Evolutionary conservation across 2,113 vertebrate species (phyloP).

Genomic region (Lophura nycthemera): DNA sequence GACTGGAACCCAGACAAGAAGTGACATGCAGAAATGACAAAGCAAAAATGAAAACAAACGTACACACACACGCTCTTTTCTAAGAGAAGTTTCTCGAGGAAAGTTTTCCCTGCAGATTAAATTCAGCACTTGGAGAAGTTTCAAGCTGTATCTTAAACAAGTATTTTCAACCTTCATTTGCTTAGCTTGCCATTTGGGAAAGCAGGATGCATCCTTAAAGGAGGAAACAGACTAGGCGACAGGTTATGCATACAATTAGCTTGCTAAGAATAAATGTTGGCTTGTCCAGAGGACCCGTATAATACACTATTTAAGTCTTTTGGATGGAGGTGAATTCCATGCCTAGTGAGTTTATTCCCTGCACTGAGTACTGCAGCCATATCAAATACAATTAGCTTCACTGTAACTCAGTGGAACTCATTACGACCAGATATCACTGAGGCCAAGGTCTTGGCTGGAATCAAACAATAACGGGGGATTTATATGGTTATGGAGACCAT

Average conservation of each 20-base stretch:
- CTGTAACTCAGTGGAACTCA: not conserved
- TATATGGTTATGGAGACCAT: constrained; percentile 1
- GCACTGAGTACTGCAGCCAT: not conserved
- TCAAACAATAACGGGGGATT: not conserved
- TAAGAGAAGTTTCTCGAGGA: not conserved
- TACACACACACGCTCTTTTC: not conserved
- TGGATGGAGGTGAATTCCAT: not conserved
- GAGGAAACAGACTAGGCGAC: not conserved
- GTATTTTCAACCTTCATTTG: not conserved
- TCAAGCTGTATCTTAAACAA: not conserved
- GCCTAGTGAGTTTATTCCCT: not conserved
- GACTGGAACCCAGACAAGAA: not conserved
- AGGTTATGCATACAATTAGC: not conserved
- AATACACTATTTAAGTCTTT: not conserved
- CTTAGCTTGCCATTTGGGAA: not conserved
- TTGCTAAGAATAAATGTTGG: not conserved
- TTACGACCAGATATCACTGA: not conserved
- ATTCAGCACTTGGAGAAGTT: not conserved
- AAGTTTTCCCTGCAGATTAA: not conserved
- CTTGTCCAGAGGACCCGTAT: not conserved
- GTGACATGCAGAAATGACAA: not conserved
- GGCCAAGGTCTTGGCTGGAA: not conserved
- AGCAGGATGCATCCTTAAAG: not conserved
- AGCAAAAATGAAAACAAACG: not conserved
- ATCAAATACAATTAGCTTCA: not conserved